Evolutionary conservation across 2,888 invertebrate genomes (phyloP), one percentile per base, ranked within the genome.

Genomic region (Deilephila porcellus): DNA sequence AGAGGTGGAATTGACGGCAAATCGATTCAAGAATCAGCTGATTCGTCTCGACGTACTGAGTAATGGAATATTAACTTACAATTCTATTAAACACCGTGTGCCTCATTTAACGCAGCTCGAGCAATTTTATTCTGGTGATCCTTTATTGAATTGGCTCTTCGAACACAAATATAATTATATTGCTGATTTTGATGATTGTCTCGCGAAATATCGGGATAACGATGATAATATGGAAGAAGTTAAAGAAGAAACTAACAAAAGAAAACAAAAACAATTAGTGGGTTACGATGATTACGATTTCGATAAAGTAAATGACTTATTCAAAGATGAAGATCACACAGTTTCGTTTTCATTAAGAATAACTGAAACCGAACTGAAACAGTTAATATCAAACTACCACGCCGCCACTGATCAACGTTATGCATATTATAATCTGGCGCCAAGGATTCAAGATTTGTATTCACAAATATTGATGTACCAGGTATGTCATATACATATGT

Each of bases 71-170:
- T 74, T 91, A 2, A 83, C 80, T 60, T 84, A 76, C 45, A n/a
- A 77, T 2, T 78, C 59, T 34, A 67, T 86, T 19, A 71, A 60
- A 67, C 64, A 67, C 0, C 80, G 81, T 59, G 76, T 83, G 53
- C 79, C 79, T 11, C 84, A 85, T 74, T 74, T 84, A 60, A 3
- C 60, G 32, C 56, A 78, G 20, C 77, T 91, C 2, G 71, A 20
- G 0, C 11, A 76, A 32, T 85, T 80, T 76, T 90, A 89, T 19
- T 37, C 60, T 7, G 7, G 75, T 52, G 87, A 88, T 75, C 85
- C 85, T 0, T 80, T 92, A 74, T 76, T 74, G 32, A 74, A 80
- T 70, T 92, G 92, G 92, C 83, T 92, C 64, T 90, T 92, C 80
- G 88, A 89, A 76, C 70, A 83, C 56, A 64, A 37, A 56, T 64